A percentile compares a stretch with the other conserved stretches of the same genome.
Conservation (phyloP, 2,888 invertebrate species). For the Craniophora ligustri region DNA sequence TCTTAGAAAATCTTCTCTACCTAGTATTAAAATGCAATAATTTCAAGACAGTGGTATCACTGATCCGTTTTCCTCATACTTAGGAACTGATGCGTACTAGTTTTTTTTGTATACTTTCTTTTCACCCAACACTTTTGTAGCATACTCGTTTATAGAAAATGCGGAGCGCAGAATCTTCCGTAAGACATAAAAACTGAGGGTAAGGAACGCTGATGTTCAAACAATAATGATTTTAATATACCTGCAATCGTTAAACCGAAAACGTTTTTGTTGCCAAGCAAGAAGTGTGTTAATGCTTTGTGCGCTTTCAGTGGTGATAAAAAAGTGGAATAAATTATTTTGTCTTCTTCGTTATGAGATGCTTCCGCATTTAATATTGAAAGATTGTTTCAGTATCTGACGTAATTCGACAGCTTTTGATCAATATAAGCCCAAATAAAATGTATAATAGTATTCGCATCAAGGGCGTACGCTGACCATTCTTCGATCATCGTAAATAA, state of each 20-base stretch:
- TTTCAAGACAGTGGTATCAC: background rate
- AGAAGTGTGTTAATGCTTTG: constrained; percentile 27
- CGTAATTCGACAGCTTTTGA: too few species aligned
- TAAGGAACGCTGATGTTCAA: constrained; percentile 29
- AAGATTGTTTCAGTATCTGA: background rate
- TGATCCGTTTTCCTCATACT: constrained; percentile 26
- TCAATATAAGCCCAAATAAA: too few species aligned
- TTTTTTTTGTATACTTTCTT: constrained; percentile 29
- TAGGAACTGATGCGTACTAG: constrained; percentile 19
- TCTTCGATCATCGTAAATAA: too few species aligned
- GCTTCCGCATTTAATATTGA: background rate
- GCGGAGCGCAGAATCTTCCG: constrained; percentile 36
- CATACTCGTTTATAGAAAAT: constrained; percentile 32
- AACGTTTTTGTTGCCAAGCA: constrained; percentile 39
- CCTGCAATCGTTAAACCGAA: constrained; percentile 22
- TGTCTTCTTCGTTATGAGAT: constrained; percentile 8
- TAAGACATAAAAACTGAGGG: constrained; percentile 34
- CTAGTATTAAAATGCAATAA: background rate
- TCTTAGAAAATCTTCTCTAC: background rate
- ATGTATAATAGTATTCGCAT: too few species aligned
- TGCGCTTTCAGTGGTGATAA: constrained; percentile 12
- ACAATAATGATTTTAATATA: constrained; percentile 34
- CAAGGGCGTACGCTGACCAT: too few species aligned
- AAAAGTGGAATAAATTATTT: constrained; percentile 19
- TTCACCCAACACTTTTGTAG: too few species aligned